Base-by-base conservation (phyloP, 1,140 invertebrate species). In the Dreissena polymorpha region DNA sequence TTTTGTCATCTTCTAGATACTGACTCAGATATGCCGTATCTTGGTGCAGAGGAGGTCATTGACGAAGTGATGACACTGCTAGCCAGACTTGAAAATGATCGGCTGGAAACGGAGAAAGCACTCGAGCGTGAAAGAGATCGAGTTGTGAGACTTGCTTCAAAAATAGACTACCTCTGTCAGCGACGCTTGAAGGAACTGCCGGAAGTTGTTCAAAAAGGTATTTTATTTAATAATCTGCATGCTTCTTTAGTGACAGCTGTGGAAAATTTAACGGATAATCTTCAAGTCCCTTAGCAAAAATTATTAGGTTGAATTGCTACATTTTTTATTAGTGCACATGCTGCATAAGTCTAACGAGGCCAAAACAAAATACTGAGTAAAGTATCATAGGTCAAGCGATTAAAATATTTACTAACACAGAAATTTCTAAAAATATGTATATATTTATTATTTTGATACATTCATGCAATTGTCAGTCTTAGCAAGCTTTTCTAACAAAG, bases 31-130 rank as follows among this genome's bases (percentile, higher is more conserved):
- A 70, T 90, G n/a, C 91, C 91, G 23, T 91, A 90, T 82, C 84
- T 92, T 18, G 92, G 91, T n/a, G 90, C 90, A 27, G 89, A 91
- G 50, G 90, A 92, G 50, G 92, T 91, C 0, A 87, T 92, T 53
- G 88, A 90, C 39, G 92, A 93, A 83, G 89, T 91, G 6, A 83
- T 92, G 18, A 88, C 87, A 0, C 77, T 93, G 71, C 65, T 93
- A 50, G 91, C 90, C 18, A 75, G 90, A 50, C 85, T 93, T 7
- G 92, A 93, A 74, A 90, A 87, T 73, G 91, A 93, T 51, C 70
- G 91, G 18, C 82, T 85, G 53, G 89, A 92, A 64, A 89, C 90
- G 0, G 77, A 87, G 68, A 79, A 86, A 18, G 74, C 69, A n/a
- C 85, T 91, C 53, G 63, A 83, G 39, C 83, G 87, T 29, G 91